Conservation (phyloP, 2,797 vertebrate genomes). For the Arrhamphus sclerolepis region DNA sequence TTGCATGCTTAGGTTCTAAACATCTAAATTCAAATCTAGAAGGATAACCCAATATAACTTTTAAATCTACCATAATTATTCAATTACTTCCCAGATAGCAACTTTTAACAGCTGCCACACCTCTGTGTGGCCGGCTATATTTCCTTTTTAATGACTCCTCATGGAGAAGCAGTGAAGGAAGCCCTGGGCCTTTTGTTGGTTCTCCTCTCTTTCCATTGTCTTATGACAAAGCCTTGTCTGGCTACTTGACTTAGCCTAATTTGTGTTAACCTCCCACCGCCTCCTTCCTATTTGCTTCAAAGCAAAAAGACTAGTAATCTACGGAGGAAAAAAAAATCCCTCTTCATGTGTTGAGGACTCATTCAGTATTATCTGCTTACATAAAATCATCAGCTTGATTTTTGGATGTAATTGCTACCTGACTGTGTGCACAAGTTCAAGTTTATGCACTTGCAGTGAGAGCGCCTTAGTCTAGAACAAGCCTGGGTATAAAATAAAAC, state of each 20-base stretch:
- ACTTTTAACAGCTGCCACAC: conserved; percentile 3
- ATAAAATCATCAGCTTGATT: too few species aligned
- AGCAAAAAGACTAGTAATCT: too few species aligned
- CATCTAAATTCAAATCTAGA: too few species aligned
- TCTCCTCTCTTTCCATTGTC: conserved; percentile 61
- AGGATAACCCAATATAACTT: too few species aligned
- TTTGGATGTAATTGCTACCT: not conserved
- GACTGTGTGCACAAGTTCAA: not conserved
- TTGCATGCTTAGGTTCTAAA: too few species aligned
- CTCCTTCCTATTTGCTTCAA: too few species aligned
- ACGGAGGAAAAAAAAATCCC: too few species aligned
- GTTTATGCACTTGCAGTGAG: not conserved
- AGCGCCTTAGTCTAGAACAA: conserved; percentile 18
- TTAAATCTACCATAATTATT: too few species aligned
- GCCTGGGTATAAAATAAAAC: conserved; percentile 33
- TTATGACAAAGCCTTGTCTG: conserved; percentile 43
- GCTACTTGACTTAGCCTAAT: conserved; percentile 51
- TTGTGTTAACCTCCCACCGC: conserved; percentile 7
- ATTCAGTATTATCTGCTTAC: too few species aligned
- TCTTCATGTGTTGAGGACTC: too few species aligned
- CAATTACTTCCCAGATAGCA: not conserved
- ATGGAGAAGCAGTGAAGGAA: conserved; percentile 52
- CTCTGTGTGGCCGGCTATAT: conserved; percentile 46
- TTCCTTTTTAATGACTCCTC: conserved; percentile 65
- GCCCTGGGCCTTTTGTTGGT: conserved; percentile 55